Evolutionary conservation across 1,140 invertebrate species (phyloP), one percentile per base, ranked within the genome.

Genomic region (Zaprionus gabonicus): DNA sequence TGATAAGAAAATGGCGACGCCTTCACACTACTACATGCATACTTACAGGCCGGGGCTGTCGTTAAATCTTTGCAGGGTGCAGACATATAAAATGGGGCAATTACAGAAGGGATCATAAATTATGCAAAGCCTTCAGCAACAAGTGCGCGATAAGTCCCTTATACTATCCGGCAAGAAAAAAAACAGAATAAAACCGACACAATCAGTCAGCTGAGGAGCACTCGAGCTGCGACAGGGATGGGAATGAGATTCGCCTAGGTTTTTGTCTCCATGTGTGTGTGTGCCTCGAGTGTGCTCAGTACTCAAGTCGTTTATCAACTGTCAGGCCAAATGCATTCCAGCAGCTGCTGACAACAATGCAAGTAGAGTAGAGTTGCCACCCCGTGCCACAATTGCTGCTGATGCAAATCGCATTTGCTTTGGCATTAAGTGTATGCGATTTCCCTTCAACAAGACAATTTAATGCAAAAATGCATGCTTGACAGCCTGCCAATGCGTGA

Each of bases 401-500:
- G 74, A 84, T 87, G 84, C 78, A 87, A 87, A 87, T 87, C 81
- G 84, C 73, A 73, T 88, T 88, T 78, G 66, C 77, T 70, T 34
- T 58, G 73, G 69, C 83, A 88, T 83, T 82, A 86, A 87, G 83
- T 88, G 84, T 83, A 64, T 87, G 83, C 84, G 84, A 87, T 84
- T 87, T 87, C 83, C 81, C 77, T 81, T 84, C 84, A 90, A 87
- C 84, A 78, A 81, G 81, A 87, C 84, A 87, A 87, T 87, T 87
- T 87, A 87, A 88, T 72, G 77, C 77, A 87, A 80, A 87, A 84
- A 87, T 80, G 59, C 83, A 88, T 83, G 80, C 84, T 74, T 79
- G 84, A 87, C 84, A 87, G 83, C 72, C 71, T 71, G 83, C 66
- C 83, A 87, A 78, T 78, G 80, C 73, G 82, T 76, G 58, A 41